phyloP scores from a whole-genome alignment of 2,888 invertebrate species.

The Crepidodera aurea region DNA sequence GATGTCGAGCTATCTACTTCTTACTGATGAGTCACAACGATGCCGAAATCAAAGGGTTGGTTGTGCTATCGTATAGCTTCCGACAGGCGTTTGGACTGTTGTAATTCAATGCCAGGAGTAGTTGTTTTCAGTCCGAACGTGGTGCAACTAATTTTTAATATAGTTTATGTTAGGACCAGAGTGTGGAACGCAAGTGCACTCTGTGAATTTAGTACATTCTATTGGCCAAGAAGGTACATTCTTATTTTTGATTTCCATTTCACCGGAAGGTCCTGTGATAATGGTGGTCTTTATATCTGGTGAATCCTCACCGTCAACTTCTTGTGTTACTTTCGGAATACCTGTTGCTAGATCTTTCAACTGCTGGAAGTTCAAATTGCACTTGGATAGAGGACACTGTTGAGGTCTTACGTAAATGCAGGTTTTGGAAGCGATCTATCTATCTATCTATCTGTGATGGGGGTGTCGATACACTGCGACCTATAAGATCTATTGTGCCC shows the following conservation, averaged over 20 bases:
- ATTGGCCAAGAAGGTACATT: conserved; percentile 45
- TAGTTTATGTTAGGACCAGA: conserved; percentile 52
- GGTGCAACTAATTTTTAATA: too few species aligned
- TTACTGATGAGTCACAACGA: too few species aligned
- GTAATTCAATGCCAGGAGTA: too few species aligned
- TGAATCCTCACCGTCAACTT: conserved; percentile 46
- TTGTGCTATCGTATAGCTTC: too few species aligned
- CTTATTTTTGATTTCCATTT: conserved; percentile 48
- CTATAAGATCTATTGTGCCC: too few species aligned
- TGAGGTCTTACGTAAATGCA: conserved; percentile 41
- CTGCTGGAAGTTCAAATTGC: conserved; percentile 55
- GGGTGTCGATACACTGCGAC: too few species aligned
- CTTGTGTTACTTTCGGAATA: conserved; percentile 55
- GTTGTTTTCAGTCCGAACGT: conserved; percentile 47
- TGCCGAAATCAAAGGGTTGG: too few species aligned
- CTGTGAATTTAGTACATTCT: conserved; percentile 44
- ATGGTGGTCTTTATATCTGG: conserved; percentile 43
- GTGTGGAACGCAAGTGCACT: conserved; percentile 56
- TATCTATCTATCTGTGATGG: too few species aligned
- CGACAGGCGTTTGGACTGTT: too few species aligned
- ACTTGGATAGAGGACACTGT: conserved; percentile 54
- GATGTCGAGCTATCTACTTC: too few species aligned
- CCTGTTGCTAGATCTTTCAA: conserved; percentile 58
- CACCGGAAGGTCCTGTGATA: conserved; percentile 53
- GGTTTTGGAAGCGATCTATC: conserved; percentile 54